Evolutionary conservation across 2,113 vertebrate species (phyloP), one percentile per base, ranked within the genome.

Genomic region (Megaptera novaeangliae): DNA sequence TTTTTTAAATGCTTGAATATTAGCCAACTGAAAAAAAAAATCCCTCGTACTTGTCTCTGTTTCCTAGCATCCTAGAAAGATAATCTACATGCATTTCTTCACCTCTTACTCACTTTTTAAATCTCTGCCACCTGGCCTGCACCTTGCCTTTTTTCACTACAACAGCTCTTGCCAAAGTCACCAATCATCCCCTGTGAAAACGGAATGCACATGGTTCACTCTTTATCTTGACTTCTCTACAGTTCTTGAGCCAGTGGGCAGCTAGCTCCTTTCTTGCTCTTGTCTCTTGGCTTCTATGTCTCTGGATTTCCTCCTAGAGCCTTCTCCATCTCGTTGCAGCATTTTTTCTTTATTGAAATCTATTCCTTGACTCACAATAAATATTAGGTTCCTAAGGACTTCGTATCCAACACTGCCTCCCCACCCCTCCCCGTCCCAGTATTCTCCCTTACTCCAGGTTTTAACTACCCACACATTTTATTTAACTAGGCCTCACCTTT

Each of bases 301-400:
- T 93, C 52, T 17, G 59, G 31, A 81, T 77, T 90, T 91, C 44
- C 31, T 97, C 46, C 55, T 69, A 71, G 0, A n/a, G 44, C 14
- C 74, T 61, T 55, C 39, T 46, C n/a, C 5, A 92, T 1, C 20
- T 27, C 18, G 69, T 69, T 0, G 14, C 11, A 68, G 49, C 27
- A 72, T 88, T 12, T 55, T 61, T 80, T 80, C 77, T 74, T 92
- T 86, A 59, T 5, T 92, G 64, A 95, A 95, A 85, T 36, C 23
- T 86, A 86, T 31, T 90, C 15, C 5, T 18, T 87, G 41, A 86
- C 52, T 93, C 59, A 69, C 7, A 77, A 55, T 93, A 81, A 85
- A 46, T 23, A 49, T 82, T 64, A 64, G 21, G 57, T 69, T 77
- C 34, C 55, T 93, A 69, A 41, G 46, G 23, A 23, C 52, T 91